phyloP scores from a whole-genome alignment of 2,797 vertebrate species.

The Cyprinodon diabolis region DNA sequence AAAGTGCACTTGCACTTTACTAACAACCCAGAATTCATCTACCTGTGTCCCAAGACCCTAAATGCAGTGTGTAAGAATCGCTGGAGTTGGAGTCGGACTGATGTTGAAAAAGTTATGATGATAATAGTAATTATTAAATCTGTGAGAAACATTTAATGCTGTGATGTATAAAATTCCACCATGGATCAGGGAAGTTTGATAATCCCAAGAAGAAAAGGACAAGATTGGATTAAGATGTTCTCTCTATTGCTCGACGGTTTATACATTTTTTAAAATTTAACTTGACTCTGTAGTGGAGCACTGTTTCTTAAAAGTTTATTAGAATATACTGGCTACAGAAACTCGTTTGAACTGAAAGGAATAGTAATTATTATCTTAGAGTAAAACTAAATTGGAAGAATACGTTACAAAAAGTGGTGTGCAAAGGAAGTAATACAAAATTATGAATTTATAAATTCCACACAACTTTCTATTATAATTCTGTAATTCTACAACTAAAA shows the following conservation, averaged over 20 bases:
- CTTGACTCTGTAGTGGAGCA: too few species aligned
- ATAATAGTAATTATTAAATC: neutral
- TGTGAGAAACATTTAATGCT: neutral
- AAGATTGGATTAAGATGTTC: neutral
- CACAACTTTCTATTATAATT: too few species aligned
- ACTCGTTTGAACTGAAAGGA: too few species aligned
- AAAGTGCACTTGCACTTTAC: neutral
- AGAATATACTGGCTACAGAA: too few species aligned
- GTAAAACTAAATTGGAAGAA: too few species aligned
- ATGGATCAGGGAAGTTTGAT: neutral
- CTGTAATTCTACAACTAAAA: too few species aligned
- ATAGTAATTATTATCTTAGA: too few species aligned
- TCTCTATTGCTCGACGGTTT: neutral
- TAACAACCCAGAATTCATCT: neutral
- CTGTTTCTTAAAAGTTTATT: too few species aligned
- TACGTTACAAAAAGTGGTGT: too few species aligned
- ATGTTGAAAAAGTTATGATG: neutral
- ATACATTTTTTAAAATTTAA: neutral
- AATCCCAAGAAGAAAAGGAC: neutral
- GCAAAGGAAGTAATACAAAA: too few species aligned
- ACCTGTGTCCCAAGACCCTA: too few species aligned
- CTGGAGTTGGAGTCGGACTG: neutral
- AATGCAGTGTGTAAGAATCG: neutral
- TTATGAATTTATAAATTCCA: too few species aligned
- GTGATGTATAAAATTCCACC: neutral